These are phyloP conservation scores for Thalassophryne amazonica DNA, from an alignment of 2,797 vertebrate species.

Conservation along the genomic window DNA sequence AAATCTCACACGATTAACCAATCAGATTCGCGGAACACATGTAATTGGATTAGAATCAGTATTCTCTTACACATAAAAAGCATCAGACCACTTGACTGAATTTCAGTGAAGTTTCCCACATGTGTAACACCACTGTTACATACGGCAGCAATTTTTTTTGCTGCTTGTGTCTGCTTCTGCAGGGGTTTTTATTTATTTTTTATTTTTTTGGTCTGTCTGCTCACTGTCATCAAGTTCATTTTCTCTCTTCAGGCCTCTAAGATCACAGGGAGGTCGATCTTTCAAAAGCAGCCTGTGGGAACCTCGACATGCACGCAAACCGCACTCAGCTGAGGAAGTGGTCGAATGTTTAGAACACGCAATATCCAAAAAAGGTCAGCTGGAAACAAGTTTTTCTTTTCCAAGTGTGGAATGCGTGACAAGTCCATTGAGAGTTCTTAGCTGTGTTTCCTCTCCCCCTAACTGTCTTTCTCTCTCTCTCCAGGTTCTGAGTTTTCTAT, in stretches of 20 bases:
- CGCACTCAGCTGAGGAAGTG: conserved; percentile 30
- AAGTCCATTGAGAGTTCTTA: conserved; percentile 46
- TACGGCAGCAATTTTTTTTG: neutral
- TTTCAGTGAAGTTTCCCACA: conserved; percentile 36
- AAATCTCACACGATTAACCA: too few species aligned
- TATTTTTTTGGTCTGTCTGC: conserved; percentile 45
- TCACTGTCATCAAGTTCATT: conserved; percentile 43
- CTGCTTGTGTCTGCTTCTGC: conserved; percentile 1
- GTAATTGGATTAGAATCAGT: too few species aligned
- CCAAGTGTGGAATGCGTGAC: conserved; percentile 43
- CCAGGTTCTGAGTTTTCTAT: conserved; percentile 4
- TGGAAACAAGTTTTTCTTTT: conserved; percentile 30
- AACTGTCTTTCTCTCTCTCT: neutral
- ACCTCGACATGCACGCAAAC: conserved; percentile 32
- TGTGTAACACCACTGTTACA: neutral
- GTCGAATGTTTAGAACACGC: conserved; percentile 17
- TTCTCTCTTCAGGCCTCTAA: conserved; percentile 39
- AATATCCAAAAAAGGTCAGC: conserved; percentile 63
- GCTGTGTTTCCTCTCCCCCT: neutral
- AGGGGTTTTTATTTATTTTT: conserved; percentile 28
- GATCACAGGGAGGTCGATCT: conserved; percentile 52
- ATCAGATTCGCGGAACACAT: too few species aligned
- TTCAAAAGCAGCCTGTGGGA: conserved; percentile 56
- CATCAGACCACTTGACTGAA: neutral
- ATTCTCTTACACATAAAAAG: too few species aligned